Conservation (phyloP, 2,797 vertebrate genomes). For the Morelia viridis region DNA sequence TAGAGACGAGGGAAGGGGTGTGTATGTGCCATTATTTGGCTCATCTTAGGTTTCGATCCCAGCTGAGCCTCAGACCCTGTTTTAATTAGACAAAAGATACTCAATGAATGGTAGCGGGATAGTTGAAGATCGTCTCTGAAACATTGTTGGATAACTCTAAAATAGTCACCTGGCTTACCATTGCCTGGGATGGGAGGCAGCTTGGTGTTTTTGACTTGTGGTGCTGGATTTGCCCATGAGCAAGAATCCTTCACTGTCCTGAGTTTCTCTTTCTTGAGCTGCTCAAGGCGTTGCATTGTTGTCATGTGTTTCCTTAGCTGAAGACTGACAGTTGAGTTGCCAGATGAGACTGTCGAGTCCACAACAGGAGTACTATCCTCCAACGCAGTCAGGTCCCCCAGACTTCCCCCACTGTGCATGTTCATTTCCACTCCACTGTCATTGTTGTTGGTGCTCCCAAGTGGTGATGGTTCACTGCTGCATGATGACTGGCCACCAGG, state of each 20-base stretch:
- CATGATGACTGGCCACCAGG: slow-evolving; percentile 97
- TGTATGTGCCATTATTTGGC: neutral
- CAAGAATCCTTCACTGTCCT: slow-evolving; percentile 92
- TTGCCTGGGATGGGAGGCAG: slow-evolving; percentile 92
- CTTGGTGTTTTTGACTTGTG: slow-evolving; percentile 87
- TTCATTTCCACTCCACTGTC: slow-evolving; percentile 98
- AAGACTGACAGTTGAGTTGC: slow-evolving; percentile 81
- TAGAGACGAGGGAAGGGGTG: neutral
- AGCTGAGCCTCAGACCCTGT: neutral
- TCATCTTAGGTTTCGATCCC: neutral
- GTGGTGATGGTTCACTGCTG: slow-evolving; percentile 96
- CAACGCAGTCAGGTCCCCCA: slow-evolving; percentile 90
- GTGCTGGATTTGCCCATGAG: slow-evolving; percentile 85
- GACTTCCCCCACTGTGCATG: slow-evolving; percentile 91
- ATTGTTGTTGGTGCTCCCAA: slow-evolving; percentile 94
- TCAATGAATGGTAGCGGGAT: neutral
- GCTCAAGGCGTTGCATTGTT: slow-evolving; percentile 89
- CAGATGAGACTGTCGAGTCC: slow-evolving; percentile 85
- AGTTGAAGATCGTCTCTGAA: neutral
- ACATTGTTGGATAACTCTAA: neutral
- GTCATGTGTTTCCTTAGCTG: slow-evolving; percentile 87
- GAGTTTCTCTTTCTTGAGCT: slow-evolving; percentile 96
- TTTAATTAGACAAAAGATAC: neutral
- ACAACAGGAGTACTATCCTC: slow-evolving; percentile 87
- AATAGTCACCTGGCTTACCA: slow-evolving; percentile 74